Percentiles rank a stretch among this genome's conserved stretches.
These are phyloP conservation scores for Leptinotarsa haldemani DNA, from an alignment of 2,888 invertebrate species.

Conservation along the genomic window DNA sequence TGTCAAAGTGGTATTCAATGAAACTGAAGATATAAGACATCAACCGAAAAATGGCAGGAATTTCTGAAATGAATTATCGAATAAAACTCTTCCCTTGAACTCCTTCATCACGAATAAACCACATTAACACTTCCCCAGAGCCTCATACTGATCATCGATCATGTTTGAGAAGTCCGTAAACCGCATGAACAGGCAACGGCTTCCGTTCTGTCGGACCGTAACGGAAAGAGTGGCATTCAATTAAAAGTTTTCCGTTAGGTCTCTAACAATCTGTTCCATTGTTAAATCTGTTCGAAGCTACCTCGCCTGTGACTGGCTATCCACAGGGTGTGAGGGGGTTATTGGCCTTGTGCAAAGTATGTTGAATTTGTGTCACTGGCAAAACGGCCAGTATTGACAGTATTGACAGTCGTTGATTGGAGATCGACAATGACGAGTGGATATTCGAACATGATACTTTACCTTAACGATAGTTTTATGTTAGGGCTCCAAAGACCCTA, in stretches of 20 bases:
- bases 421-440: no score
- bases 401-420: no score
- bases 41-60: no score
- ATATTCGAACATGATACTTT: no score
- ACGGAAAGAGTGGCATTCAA: conserved; percentile 2
- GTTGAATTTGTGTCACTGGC: not conserved
- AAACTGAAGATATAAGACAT: no score
- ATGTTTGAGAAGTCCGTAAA: not conserved
- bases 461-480: no score
- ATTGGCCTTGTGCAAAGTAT: not conserved
- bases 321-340: not conserved
- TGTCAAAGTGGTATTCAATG: no score
- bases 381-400: not conserved
- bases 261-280: not conserved
- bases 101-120: no score
- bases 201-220: not conserved
- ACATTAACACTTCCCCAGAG: no score
- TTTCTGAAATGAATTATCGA: no score
- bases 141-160: not conserved
- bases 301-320: not conserved
- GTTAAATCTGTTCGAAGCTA: not conserved
- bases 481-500: no score
- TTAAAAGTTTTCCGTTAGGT: not conserved
- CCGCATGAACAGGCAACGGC: not conserved
- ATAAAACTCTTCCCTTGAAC: not conserved